These are phyloP conservation scores for Thamnophis sirtalis DNA, from an alignment of 2,113 vertebrate species.

Conservation along the genomic window DNA sequence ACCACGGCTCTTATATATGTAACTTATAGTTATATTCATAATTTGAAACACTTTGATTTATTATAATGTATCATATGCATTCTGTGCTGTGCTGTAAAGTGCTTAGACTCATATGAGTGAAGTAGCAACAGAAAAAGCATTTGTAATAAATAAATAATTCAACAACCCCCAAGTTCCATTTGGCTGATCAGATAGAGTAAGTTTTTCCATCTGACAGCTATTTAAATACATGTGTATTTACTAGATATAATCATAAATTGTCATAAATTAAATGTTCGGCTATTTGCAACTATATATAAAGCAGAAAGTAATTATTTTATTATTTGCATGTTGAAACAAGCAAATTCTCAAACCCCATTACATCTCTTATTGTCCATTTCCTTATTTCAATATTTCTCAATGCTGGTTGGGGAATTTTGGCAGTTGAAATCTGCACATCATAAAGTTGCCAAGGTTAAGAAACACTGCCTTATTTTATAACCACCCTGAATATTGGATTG, in stretches of 20 bases:
- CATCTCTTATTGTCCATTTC: background rate
- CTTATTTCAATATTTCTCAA: background rate
- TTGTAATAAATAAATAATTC: background rate
- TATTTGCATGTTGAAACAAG: background rate
- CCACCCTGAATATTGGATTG: background rate
- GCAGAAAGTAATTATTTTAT: background rate
- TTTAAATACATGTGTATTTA: background rate
- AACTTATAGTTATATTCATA: background rate
- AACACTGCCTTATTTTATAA: background rate
- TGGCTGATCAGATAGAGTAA: background rate
- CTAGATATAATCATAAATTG: background rate
- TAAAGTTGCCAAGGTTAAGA: background rate
- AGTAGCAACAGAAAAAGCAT: background rate
- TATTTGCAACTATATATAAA: background rate
- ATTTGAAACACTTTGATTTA: background rate
- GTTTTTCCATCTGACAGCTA: background rate
- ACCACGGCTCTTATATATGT: too few relatives aligned
- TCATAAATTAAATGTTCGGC: background rate
- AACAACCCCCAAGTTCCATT: background rate
- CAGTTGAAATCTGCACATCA: too few relatives aligned
- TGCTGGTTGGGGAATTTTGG: too few relatives aligned
- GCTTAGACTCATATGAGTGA: background rate
- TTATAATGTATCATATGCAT: background rate
- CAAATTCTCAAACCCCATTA: background rate
- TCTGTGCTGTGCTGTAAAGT: background rate